These are phyloP conservation scores for Lumbricus terrestris DNA, from an alignment of 2,888 invertebrate species.

Conservation along the genomic window DNA sequence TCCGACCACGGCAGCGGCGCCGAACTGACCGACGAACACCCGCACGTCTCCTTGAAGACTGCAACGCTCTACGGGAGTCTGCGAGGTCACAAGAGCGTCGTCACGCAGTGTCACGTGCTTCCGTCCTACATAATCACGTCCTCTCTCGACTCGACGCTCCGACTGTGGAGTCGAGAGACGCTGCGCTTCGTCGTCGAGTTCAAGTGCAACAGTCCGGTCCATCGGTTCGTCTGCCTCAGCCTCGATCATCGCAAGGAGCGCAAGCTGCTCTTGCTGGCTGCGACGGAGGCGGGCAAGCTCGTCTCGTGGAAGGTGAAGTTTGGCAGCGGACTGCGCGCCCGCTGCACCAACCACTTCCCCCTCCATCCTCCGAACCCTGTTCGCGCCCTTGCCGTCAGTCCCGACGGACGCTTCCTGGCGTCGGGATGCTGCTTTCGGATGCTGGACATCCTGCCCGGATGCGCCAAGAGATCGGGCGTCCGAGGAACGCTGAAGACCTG, in stretches of 20 bases:
- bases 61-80: background rate
- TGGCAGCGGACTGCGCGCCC: background rate
- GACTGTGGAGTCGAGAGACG: background rate
- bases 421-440: conserved; percentile 36
- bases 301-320: conserved; percentile 18
- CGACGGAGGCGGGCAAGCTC: conserved; percentile 28
- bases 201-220: background rate
- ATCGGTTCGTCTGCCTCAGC: background rate
- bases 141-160: background rate
- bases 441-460: conserved; percentile 25
- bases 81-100: background rate
- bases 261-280: conserved; percentile 24
- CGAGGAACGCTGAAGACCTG: conserved; percentile 35
- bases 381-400: conserved; percentile 30
- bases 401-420: conserved; percentile 26
- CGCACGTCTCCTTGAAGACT: background rate
- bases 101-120: conserved; percentile 15
- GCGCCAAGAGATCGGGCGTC: conserved; percentile 3
- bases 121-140: conserved; percentile 11
- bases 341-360: conserved; percentile 23
- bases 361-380: conserved; percentile 35
- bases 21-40: background rate
- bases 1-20: background rate
- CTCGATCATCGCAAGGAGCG: background rate
- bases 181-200: conserved; percentile 7